Base-by-base conservation (phyloP, 2,113 vertebrate genomes). In the Sylvia atricapilla region DNA sequence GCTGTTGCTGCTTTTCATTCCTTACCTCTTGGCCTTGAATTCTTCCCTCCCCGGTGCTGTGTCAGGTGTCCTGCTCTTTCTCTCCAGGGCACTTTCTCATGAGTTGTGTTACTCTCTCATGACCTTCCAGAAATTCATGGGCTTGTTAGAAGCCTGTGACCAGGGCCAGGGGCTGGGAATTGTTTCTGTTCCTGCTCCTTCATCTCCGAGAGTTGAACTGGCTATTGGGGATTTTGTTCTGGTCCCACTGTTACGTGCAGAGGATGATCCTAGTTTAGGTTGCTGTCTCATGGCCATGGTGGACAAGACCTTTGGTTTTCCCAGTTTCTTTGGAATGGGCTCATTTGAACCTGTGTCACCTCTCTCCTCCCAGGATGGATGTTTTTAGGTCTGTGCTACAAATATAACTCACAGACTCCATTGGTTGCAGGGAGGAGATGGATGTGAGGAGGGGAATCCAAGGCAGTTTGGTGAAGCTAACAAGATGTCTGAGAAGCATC, bases 221-320 rank as follows among this genome's bases (percentile, higher is more conserved):
- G 13, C 53, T 73, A 0, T 60, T 72, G 24, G 50, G 44, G 30
- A n/a, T 3, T 69, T 84, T 64, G 43, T 28, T 50, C 24, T 62
- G 62, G 18, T 43, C 17, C 41, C 3, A 9, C n/a, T 43, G 4
- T 39, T 56, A 25, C 0, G 0, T 31, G 31, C 8, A 14, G 70
- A 66, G 31, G 21, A 19, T 76, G 37, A 76, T 58, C 33, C 33
- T 62, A 20, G 25, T 46, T 79, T 33, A 55, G 49, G 7, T 8
- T 49, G 35, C 53, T 50, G 16, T 64, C 50, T 79, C 52, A 7
- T 12, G 7, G 49, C 37, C 0, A 0, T 11, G 18, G 31, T 59
- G 41, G 24, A 35, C 20, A 41, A 77, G 59, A 43, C 21, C 5
- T 69, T 78, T 75, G 2, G 3, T 75, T 62, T 82, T 82, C 63